Percentiles rank a stretch among this genome's conserved stretches.
Conservation (phyloP, 2,888 invertebrate genomes). For the Papilio elwesi region DNA sequence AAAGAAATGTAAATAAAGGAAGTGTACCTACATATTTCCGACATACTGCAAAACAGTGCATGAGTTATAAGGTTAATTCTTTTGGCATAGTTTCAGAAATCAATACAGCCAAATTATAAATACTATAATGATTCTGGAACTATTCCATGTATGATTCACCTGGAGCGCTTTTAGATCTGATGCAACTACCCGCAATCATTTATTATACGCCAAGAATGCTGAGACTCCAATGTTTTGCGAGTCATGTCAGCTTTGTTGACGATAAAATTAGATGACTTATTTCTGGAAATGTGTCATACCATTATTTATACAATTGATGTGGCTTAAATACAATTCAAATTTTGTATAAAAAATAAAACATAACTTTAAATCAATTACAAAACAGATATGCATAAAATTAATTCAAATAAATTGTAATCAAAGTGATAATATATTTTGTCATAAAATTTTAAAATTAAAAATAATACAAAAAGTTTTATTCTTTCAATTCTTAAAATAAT, state of each 20-base stretch:
- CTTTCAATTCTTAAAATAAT: no score
- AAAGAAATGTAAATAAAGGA: no score
- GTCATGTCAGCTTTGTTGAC: conserved; percentile 48
- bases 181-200: conserved; percentile 64
- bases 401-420: no score
- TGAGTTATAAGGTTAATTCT: neutral
- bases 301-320: neutral
- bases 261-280: conserved; percentile 52
- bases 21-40: no score
- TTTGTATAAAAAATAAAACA: no score
- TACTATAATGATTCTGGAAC: conserved; percentile 67
- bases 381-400: no score
- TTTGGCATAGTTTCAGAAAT: conserved; percentile 15
- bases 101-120: conserved; percentile 35
- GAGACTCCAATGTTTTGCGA: conserved; percentile 46
- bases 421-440: no score
- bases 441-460: no score
- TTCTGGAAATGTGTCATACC: conserved; percentile 40
- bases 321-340: neutral
- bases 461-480: no score
- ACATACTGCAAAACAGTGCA: neutral
- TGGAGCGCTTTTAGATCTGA: conserved; percentile 72
- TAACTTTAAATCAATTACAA: no score
- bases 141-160: conserved; percentile 75
- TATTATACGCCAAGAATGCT: conserved; percentile 50